Conservation (phyloP, 2,113 vertebrate species). For the Cyanoliseus patagonus region DNA sequence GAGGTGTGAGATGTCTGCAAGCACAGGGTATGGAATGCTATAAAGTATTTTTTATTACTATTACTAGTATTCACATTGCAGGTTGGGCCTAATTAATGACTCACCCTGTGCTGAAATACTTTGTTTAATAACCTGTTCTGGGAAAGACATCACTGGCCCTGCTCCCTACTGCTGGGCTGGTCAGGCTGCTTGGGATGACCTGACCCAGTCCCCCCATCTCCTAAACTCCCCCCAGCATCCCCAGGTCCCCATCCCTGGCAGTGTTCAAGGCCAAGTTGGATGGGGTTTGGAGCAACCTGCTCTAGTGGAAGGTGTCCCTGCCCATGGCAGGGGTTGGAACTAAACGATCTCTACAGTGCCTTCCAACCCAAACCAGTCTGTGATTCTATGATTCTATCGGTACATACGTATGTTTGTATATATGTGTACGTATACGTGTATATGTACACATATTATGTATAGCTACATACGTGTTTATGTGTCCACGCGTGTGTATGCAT, state of each 20-base stretch:
- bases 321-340: neutral
- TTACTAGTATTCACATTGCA: neutral
- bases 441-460: neutral
- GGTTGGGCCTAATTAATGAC: neutral
- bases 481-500: neutral
- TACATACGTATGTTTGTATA: too few species aligned
- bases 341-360: neutral
- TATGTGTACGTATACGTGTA: neutral
- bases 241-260: neutral
- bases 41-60: neutral
- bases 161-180: neutral
- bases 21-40: neutral
- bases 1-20: neutral
- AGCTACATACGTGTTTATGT: too few species aligned
- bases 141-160: neutral
- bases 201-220: fast-evolving
- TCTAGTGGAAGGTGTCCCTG: neutral
- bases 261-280: neutral
- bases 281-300: neutral
- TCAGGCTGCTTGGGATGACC: neutral
- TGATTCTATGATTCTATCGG: neutral
- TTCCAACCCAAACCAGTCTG: neutral
- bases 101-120: neutral
- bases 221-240: fast-evolving
- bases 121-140: neutral